These are phyloP conservation scores for Bombus sylvicola DNA, from an alignment of 1,140 invertebrate genomes.

Conservation along the genomic window DNA sequence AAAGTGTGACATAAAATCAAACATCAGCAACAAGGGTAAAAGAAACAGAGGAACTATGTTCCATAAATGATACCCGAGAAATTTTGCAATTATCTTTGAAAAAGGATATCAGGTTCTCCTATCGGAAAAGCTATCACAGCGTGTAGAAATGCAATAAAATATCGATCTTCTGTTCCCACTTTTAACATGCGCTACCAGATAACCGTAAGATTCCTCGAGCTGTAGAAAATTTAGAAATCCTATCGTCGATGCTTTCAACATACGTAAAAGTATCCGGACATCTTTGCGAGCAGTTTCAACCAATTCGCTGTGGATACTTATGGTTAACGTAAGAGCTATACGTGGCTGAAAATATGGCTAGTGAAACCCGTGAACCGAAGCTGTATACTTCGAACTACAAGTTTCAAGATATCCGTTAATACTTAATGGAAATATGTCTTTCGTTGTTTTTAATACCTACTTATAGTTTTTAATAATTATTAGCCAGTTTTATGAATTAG, in stretches of 20 bases:
- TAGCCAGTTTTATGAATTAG: too few relatives aligned
- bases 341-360: background rate
- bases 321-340: background rate
- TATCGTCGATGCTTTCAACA: background rate
- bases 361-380: background rate
- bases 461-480: too few relatives aligned
- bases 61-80: background rate
- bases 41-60: background rate
- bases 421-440: background rate
- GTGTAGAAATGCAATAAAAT: slow-evolving; percentile 1
- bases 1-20: background rate
- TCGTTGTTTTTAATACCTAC: background rate
- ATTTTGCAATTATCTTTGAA: background rate
- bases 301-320: background rate
- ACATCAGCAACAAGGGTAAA: background rate
- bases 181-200: too few relatives aligned
- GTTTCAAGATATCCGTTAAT: background rate
- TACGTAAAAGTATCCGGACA: background rate
- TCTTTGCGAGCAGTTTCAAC: background rate
- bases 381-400: background rate
- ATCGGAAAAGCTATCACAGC: background rate
- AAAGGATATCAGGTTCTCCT: background rate
- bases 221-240: slow-evolving; percentile 2
- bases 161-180: background rate
- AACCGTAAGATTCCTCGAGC: background rate